phyloP scores from a whole-genome alignment of 2,888 invertebrate genomes.

The Coelinius sp. region DNA sequence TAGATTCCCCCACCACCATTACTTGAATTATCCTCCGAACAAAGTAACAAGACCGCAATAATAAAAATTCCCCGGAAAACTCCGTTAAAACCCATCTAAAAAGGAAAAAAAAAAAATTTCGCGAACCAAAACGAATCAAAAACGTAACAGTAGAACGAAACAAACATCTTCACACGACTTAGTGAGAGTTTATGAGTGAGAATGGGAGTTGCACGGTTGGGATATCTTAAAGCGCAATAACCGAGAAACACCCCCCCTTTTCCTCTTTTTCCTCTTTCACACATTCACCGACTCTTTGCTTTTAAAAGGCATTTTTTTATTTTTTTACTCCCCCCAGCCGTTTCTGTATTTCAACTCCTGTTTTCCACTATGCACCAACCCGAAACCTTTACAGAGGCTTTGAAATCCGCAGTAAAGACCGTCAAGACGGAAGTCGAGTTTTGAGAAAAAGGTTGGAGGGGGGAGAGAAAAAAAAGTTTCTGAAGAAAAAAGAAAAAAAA shows the following conservation, averaged over 20 bases:
- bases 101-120: conserved; percentile 40
- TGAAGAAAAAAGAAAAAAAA: conserved; percentile 26
- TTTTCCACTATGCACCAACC: conserved; percentile 39
- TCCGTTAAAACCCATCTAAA: conserved; percentile 20
- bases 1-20: neutral
- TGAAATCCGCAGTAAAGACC: conserved; percentile 54
- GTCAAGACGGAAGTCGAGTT: conserved; percentile 8
- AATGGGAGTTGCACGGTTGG: conserved; percentile 23
- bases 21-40: neutral
- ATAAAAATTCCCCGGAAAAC: conserved; percentile 47
- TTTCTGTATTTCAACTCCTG: conserved; percentile 39
- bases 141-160: conserved; percentile 3
- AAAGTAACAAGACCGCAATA: conserved; percentile 57
- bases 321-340: conserved; percentile 19
- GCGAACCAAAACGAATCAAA: conserved; percentile 16
- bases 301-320: neutral
- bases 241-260: conserved; percentile 47
- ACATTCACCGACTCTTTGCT: neutral
- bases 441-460: neutral
- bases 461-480: neutral
- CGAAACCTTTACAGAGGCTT: conserved; percentile 38
- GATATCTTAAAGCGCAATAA: conserved; percentile 58
- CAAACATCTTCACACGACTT: conserved; percentile 25
- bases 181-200: conserved; percentile 39
- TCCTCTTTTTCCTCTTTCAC: conserved; percentile 32